Base-by-base conservation (phyloP, 1,140 invertebrate species). In the Oryzaephilus surinamensis region DNA sequence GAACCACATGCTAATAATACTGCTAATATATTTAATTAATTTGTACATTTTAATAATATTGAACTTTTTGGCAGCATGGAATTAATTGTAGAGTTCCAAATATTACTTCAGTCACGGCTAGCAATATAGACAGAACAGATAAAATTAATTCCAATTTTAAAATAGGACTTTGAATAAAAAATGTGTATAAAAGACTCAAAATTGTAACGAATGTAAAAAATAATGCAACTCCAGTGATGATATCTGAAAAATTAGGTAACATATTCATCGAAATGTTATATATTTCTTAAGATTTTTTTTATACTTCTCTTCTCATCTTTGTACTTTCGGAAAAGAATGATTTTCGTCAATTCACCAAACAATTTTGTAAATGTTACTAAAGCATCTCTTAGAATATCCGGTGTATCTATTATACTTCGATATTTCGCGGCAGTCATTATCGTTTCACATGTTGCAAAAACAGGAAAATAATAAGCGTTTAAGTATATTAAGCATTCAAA, bases 401-500 rank as follows among this genome's bases (percentile, higher is more conserved):
- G 50, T 4, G 53, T 55, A 5, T 26, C 10, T 16, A 51, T 45
- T 7, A 46, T 42, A 41, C 51, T 53, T 17, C 27, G 32, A 34
- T 53, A 55, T 32, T 55, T 55, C n/a, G 51, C 51, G 8, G 43
- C 43, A 3, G 49, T 46, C 49, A 55, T 49, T 14, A 55, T 51
- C 2, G 39, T 43, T 27, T 55, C 51, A 29, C 51, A 53, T 7
- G 42, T 46, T 4, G 44, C 49, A 28, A 55, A 53, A 21, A 55
- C 43, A 6, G 51, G 46, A 29, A 45, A 55, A 38, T 55, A 53
- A 38, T 51, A 55, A 17, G 45, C 38, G 38, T 55, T 55, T 10
- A 55, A 26, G 19, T 55, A 53, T 13, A 55, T 51, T 13, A 55
- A 34, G 27, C 53, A 55, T 29, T 55, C 53, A 34, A 55, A 53